A percentile compares a stretch with the other conserved stretches of the same genome.
Conservation (phyloP, 2,797 vertebrate genomes). For the Denticeps clupeoides region DNA sequence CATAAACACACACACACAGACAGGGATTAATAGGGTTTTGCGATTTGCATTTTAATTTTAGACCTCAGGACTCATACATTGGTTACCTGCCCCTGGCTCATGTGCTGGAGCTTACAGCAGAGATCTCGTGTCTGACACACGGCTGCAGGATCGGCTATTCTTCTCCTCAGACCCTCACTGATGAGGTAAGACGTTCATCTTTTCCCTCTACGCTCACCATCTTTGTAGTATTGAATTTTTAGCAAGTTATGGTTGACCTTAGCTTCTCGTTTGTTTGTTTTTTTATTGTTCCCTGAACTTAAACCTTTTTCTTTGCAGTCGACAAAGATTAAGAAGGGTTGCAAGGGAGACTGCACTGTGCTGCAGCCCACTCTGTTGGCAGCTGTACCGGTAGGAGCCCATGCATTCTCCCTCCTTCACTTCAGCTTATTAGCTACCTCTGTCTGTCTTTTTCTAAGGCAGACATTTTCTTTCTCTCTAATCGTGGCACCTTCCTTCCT, state of each 20-base stretch:
- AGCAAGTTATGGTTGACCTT: no score
- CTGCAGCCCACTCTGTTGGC: conserved; percentile 75
- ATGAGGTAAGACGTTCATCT: no score
- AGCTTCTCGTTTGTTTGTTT: neutral
- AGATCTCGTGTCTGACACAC: conserved; percentile 75
- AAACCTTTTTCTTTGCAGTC: conserved; percentile 49
- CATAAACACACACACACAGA: no score
- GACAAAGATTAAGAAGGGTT: conserved; percentile 78
- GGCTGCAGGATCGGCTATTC: conserved; percentile 80
- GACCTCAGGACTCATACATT: conserved; percentile 64
- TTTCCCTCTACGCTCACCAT: no score
- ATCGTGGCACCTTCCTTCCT: no score
- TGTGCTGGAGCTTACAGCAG: conserved; percentile 74
- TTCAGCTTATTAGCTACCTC: no score
- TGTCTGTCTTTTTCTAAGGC: no score
- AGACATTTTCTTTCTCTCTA: no score
- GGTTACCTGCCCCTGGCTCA: conserved; percentile 78
- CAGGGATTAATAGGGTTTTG: no score
- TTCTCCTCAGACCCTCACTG: conserved; percentile 72
- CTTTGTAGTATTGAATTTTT: no score
- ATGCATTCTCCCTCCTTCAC: no score
- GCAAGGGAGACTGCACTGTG: conserved; percentile 70
- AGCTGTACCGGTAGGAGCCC: conserved; percentile 78
- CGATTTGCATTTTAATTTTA: no score
- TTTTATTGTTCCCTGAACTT: neutral